Conservation (phyloP, 2,888 invertebrate genomes). For the Dicyrtoma fusca region DNA sequence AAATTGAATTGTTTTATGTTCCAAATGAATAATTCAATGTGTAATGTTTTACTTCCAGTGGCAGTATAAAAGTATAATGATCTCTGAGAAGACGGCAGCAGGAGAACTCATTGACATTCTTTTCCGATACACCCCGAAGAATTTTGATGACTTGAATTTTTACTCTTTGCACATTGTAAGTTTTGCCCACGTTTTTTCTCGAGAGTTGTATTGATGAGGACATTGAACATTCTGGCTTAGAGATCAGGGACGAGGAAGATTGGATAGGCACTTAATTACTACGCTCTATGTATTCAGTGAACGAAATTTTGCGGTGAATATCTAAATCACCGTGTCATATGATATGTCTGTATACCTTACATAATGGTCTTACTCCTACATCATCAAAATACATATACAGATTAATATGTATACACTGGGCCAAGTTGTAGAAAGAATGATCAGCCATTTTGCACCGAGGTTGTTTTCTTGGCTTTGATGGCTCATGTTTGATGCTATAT, state of each 20-base stretch:
- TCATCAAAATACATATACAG: too few relatives aligned
- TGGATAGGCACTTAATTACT: not conserved
- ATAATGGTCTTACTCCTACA: too few relatives aligned
- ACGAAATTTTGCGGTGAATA: not conserved
- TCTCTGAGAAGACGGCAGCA: conserved; percentile 85
- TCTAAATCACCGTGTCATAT: too few relatives aligned
- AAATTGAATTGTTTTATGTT: not conserved
- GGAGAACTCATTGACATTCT: conserved; percentile 84
- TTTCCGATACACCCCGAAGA: conserved; percentile 67
- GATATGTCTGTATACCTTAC: too few relatives aligned
- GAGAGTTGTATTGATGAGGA: too few relatives aligned
- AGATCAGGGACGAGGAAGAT: not conserved
- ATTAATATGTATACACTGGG: too few relatives aligned
- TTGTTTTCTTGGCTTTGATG: too few relatives aligned
- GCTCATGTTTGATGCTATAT: too few relatives aligned
- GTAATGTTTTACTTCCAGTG: conserved; percentile 64
- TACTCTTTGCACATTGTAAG: conserved; percentile 46
- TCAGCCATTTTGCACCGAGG: too few relatives aligned
- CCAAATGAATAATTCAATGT: conserved; percentile 3
- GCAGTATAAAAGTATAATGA: conserved; percentile 87
- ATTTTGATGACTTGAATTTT: conserved; percentile 38
- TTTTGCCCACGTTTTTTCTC: not conserved
- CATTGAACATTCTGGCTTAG: not conserved
- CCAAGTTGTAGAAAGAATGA: too few relatives aligned
- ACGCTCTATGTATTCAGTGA: not conserved